Conservation (phyloP, 2,888 invertebrate species). For the Lydus trimaculatus region DNA sequence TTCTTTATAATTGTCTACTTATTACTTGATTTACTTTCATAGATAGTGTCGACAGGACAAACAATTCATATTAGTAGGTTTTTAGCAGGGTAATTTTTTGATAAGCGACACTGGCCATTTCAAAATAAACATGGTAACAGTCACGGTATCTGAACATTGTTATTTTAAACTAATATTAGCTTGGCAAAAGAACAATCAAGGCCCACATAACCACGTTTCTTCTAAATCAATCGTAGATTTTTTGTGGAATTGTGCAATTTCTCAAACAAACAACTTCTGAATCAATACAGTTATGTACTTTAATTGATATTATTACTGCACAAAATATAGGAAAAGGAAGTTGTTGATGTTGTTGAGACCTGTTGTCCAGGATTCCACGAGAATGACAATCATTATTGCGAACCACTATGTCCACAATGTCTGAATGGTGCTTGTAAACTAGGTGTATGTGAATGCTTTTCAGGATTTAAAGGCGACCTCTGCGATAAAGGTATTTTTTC, state of each 20-base stretch:
- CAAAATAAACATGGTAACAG: too few species aligned
- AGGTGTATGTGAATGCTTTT: slow-evolving; percentile 67
- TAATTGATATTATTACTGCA: not conserved
- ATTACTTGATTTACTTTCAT: not conserved
- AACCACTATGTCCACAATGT: slow-evolving; percentile 60
- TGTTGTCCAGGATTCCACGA: slow-evolving; percentile 81
- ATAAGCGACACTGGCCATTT: too few species aligned
- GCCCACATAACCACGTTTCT: too few species aligned
- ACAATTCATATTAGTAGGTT: too few species aligned
- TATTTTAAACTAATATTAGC: too few species aligned
- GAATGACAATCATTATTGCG: slow-evolving; percentile 54
- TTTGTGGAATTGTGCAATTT: too few species aligned
- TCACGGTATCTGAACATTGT: too few species aligned
- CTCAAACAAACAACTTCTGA: not conserved
- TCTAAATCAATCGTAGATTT: too few species aligned
- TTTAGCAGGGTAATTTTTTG: too few species aligned
- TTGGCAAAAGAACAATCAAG: too few species aligned
- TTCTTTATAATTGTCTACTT: slow-evolving; percentile 16
- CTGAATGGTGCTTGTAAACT: slow-evolving; percentile 68
- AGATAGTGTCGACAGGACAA: not conserved
- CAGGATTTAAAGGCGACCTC: slow-evolving; percentile 68
- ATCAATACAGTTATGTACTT: not conserved
- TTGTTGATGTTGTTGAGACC: slow-evolving; percentile 70
- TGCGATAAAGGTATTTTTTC: slow-evolving; percentile 67
- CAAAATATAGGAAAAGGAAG: slow-evolving; percentile 68